Conservation (phyloP, 2,113 vertebrate species). For the Myrmophylax atrothorax region DNA sequence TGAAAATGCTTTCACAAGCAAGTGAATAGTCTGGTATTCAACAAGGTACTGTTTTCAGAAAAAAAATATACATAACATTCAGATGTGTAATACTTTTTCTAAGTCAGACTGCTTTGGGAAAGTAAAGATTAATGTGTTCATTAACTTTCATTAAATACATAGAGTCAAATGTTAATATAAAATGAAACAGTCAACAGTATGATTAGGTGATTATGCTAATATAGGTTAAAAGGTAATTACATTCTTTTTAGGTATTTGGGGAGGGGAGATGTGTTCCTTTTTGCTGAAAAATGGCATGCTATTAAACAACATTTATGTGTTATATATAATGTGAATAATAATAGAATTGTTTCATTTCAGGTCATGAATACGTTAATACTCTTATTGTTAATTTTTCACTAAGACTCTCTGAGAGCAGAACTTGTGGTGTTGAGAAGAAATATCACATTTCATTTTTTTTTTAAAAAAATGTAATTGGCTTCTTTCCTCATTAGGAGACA, state of each 20-base stretch:
- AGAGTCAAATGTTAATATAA: conserved; percentile 26
- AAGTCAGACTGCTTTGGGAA: neutral
- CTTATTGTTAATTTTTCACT: neutral
- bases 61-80: conserved; percentile 7
- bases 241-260: conserved; percentile 2
- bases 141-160: conserved; percentile 23
- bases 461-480: neutral
- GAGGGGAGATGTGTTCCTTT: neutral
- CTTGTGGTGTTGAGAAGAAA: neutral
- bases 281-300: neutral
- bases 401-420: neutral
- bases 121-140: conserved; percentile 23
- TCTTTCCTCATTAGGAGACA: neutral
- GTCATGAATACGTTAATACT: neutral
- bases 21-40: conserved; percentile 16
- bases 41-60: conserved; percentile 24
- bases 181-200: conserved; percentile 20
- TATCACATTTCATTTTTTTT: neutral
- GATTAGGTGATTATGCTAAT: conserved; percentile 35
- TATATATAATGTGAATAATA: neutral
- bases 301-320: neutral
- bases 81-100: neutral
- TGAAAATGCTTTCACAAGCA: conserved; percentile 50
- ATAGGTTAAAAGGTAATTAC: conserved; percentile 17
- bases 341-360: neutral